These are phyloP conservation scores for Chymomyza fuscimana DNA, from an alignment of 2,888 invertebrate species.

Conservation along the genomic window DNA sequence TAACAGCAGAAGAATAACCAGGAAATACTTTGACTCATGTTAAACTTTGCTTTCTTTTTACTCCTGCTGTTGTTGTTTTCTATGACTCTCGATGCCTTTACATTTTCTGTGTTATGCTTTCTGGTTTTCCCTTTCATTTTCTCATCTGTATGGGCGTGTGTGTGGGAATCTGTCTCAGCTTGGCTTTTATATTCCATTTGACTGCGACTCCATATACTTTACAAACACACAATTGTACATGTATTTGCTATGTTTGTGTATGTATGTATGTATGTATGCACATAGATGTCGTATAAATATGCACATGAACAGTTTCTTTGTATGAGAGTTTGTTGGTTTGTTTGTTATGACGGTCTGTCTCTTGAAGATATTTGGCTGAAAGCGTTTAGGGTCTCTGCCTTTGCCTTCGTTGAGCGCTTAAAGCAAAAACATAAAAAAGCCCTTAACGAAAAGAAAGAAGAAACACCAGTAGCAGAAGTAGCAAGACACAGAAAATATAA, in stretches of 20 bases:
- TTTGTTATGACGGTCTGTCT: constrained; percentile 37
- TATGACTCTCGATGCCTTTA: neutral
- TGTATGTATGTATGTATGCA: neutral
- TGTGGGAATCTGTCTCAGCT: constrained; percentile 19
- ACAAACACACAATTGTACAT: neutral
- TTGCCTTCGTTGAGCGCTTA: constrained; percentile 67
- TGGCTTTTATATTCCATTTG: constrained; percentile 14
- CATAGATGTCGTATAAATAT: constrained; percentile 3
- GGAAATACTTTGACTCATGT: constrained; percentile 63
- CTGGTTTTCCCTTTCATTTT: constrained; percentile 19
- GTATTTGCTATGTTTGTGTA: neutral
- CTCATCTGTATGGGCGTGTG: constrained; percentile 18
- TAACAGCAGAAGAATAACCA: constrained; percentile 61
- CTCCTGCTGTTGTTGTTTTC: constrained; percentile 1
- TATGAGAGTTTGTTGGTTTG: constrained; percentile 1
- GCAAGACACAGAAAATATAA: constrained; percentile 10
- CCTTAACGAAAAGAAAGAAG: constrained; percentile 52
- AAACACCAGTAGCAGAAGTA: constrained; percentile 39
- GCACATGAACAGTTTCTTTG: constrained; percentile 2
- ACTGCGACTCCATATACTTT: neutral
- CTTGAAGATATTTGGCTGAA: constrained; percentile 71
- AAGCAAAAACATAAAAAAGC: constrained; percentile 70
- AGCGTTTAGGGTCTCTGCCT: constrained; percentile 65
- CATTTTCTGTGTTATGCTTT: neutral
- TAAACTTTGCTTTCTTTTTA: constrained; percentile 40